Evolutionary conservation across 2,797 vertebrate genomes (phyloP), one percentile per base, ranked within the genome.

Genomic region (Typhlichthys eigenmanni): DNA sequence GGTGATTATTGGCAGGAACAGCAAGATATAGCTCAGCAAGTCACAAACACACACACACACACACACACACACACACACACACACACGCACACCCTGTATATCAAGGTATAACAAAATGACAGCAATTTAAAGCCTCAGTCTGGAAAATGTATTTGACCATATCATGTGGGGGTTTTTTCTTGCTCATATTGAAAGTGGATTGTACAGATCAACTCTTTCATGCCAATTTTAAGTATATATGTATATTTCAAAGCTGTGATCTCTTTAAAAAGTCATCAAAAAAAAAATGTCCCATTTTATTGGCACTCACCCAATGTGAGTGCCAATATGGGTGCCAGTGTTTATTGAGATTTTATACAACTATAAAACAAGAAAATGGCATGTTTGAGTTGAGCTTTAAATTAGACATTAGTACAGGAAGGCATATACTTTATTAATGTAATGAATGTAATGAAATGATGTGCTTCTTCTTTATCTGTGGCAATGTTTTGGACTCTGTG

Each of bases 1-100:
- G 86, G 62, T 52, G 49, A 58, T 68, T 83, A 38, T 38, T 38
- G 9, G 38, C 38, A 38, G 38, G 38, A 38, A 38, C 81, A 82
- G 80, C 72, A 60, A 45, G 66, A 47, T 58, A 61, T 34, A 62
- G 82, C 74, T 66, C 16, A 32, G 55, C 48, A 52, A 7, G n/a
- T 76, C 32, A 66, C 49, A 62, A 56, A 57, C 64, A 64, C 47
- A 48, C 13, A 64, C 62, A 57, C 58, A 48, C 13, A 62, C 13
- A 13, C 3, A 7, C 38, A 43, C 53, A 52, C 62, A n/a, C n/a
- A n/a, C n/a, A n/a, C n/a, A n/a, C n/a, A n/a, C n/a, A n/a, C n/a
- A n/a, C n/a, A n/a, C n/a, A n/a, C n/a, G n/a, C n/a, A 60, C 62
- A 69, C 56, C 53, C 69, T 58, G 58, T 68, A 66, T 24, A 24